phyloP scores from a whole-genome alignment of 1,140 invertebrate species.

The Drosophila ironensis region DNA sequence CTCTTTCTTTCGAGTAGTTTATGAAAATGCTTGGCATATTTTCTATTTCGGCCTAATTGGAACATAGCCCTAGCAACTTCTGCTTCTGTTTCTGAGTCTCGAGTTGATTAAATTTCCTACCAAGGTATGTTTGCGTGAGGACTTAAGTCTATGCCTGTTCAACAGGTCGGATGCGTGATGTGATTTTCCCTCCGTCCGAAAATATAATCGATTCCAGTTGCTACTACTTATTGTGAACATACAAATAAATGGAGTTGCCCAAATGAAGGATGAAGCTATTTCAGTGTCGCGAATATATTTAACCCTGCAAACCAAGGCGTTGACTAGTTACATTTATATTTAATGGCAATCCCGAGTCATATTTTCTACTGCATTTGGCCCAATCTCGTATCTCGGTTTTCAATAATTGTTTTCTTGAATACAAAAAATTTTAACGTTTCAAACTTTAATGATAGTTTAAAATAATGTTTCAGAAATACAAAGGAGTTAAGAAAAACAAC shows the following conservation, averaged over 20 bases:
- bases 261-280: constrained; percentile 7
- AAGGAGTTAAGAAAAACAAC: too few species aligned
- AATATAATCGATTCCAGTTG: constrained; percentile 24
- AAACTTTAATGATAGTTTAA: too few species aligned
- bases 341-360: too few species aligned
- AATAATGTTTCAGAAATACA: too few species aligned
- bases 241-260: neutral
- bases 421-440: too few species aligned
- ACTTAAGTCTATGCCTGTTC: constrained; percentile 30
- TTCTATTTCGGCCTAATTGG: constrained; percentile 41
- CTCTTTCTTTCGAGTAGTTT: constrained; percentile 31
- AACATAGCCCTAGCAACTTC: constrained; percentile 19
- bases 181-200: constrained; percentile 9
- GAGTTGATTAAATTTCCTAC: constrained; percentile 61
- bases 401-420: too few species aligned
- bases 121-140: neutral
- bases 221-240: neutral
- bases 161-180: constrained; percentile 58
- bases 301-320: too few species aligned
- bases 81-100: constrained; percentile 8
- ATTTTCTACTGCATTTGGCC: too few species aligned
- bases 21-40: constrained; percentile 47
- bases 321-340: too few species aligned
- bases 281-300: too few species aligned
- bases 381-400: too few species aligned